Evolutionary conservation across 2,797 vertebrate genomes (phyloP), one percentile per base, ranked within the genome.

Genomic region (Sus cebifrons): DNA sequence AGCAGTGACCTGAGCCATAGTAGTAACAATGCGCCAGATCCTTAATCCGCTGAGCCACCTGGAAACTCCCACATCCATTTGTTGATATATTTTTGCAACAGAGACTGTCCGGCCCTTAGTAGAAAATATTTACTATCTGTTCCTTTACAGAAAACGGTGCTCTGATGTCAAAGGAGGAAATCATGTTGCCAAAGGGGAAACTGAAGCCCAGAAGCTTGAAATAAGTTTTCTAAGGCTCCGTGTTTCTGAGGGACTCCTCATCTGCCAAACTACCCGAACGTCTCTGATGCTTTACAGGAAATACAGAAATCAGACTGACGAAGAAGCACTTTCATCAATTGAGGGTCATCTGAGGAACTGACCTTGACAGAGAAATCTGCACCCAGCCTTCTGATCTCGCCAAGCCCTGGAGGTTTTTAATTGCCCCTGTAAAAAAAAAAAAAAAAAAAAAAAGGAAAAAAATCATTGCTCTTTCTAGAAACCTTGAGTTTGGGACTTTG

Each of bases 401-500:
- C 52, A 14, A 71, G 67, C 60, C 40, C 1, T 4, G 60, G 67
- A 81, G 40, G 29, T 56, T 89, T 82, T 79, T 89, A 91, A 90
- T 90, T 86, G 79, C 91, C 74, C 52, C 81, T 90, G 73, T 88
- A 3, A 10, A 81, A 94, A 89, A 60, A 87, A 87, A n/a, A 49
- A 10, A 81, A 49, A 77, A 74, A 81, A 58, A 85, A 49, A 49
- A 49, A 10, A 49, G 44, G 44, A 78, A 67, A 75, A 83, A 56
- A 87, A 79, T 52, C 82, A 79, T 23, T 0, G 4, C 32, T 89
- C 23, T 86, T 77, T 60, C 91, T 29, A 40, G 73, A 93, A 86
- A 86, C 85, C 77, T 90, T 90, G 88, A 92, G 54, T 54, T 87
- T 92, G 60, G 87, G 40, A 94, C 96, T 97, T 97, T 94, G 95